Base-by-base conservation (phyloP, 2,113 vertebrate species). In the Zeus faber region DNA sequence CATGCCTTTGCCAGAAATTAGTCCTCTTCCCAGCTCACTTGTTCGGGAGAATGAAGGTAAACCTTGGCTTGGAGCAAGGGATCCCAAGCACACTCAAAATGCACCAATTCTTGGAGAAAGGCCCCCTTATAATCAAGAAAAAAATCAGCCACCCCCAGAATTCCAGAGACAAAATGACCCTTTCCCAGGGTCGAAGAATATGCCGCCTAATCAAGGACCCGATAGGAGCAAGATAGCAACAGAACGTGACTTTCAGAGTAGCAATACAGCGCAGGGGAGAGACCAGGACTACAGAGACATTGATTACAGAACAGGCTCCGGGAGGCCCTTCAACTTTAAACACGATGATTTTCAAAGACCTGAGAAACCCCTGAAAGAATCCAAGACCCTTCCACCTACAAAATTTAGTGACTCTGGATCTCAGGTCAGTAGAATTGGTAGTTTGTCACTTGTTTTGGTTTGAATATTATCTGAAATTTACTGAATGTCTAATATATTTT, bases 221-320 rank as follows among this genome's bases (percentile, higher is more conserved):
- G 72, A 63, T 6, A 73, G 60, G 49, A 63, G 35, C 18, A 83
- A 79, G 41, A 41, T 85, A 10, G 58, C 44, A 6, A 40, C 49
- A 1, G 77, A 62, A 58, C 70, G 62, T 46, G 81, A 94, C 64
- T 91, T 93, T 59, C 89, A 90, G 75, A 92, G 89, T 70, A 88
- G 71, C 55, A 88, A 90, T 81, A 87, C 91, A 48, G 82, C 78
- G n/a, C 92, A 95, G 65, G 84, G 91, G 27, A 86, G 84, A 77
- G 95, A 93, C 78, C 95, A 97, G 69, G 95, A 98, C 63, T 99
- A 97, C 68, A 89, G 94, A 5, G 95, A 98, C 68, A 95, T 95
- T 53, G 95, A 99, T 86, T 94, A 98, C 68, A 90, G 95, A 33
- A 89, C 94, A 39, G 89, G 86, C 0, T 88, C 93, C 1, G 85